Evolutionary conservation across 2,113 vertebrate genomes (phyloP).

Genomic region (Gobius niger): DNA sequence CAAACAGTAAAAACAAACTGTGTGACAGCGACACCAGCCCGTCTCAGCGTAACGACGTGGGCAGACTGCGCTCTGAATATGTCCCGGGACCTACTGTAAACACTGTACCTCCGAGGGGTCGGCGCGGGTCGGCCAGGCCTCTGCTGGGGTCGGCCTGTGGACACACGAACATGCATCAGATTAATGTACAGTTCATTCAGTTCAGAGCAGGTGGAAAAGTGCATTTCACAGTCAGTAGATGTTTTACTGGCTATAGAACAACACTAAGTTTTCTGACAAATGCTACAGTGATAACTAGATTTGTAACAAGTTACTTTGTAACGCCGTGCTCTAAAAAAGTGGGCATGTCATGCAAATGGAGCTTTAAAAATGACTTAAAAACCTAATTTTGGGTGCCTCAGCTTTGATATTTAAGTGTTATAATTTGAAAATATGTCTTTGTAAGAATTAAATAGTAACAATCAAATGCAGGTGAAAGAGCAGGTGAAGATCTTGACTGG

Average conservation of each 20-base stretch:
- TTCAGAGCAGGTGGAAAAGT: background rate
- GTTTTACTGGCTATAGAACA: background rate
- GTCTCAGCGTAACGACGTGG: background rate
- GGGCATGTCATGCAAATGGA: too few relatives aligned
- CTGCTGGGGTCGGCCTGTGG: background rate
- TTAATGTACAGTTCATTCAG: background rate
- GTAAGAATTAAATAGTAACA: too few relatives aligned
- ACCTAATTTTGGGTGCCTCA: too few relatives aligned
- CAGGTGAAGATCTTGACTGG: too few relatives aligned
- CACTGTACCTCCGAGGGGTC: background rate
- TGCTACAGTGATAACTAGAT: too few relatives aligned
- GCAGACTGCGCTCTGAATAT: background rate
- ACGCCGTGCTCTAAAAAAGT: too few relatives aligned
- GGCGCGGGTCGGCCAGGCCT: background rate
- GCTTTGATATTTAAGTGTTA: too few relatives aligned
- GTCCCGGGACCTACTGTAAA: conserved; percentile 5
- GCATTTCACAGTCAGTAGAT: background rate
- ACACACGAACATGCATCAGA: background rate
- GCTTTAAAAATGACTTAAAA: too few relatives aligned
- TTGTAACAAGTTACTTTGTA: too few relatives aligned
- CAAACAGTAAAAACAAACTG: conserved; percentile 1
- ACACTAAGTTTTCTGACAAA: too few relatives aligned
- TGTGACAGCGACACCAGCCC: conserved; percentile 2
- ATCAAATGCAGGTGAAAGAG: too few relatives aligned
- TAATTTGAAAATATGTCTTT: too few relatives aligned